Base-by-base conservation (phyloP, 1,140 invertebrate genomes). In the Drosophila prosaltans region DNA sequence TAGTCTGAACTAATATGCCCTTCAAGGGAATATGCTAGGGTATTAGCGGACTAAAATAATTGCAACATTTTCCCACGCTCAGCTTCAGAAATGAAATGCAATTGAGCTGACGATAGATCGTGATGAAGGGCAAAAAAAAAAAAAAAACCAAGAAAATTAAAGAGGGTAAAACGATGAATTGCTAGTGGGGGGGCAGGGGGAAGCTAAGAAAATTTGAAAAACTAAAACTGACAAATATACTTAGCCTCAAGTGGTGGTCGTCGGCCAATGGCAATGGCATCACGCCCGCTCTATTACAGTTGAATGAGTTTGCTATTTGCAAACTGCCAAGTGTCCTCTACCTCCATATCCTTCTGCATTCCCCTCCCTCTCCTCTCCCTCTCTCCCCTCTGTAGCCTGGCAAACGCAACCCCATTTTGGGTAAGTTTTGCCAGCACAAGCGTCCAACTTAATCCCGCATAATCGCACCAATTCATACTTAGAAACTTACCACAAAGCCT, bases 381-480 rank as follows among this genome's bases (percentile, higher is more conserved):
- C 11, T 32, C 7, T 26, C n/a, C 6, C 10, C 8, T 16, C 16
- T 16, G 16, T 16, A 16, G 16, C 16, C 16, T 16, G 16, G 16
- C 16, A 16, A 16, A 16, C 16, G 16, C 57, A 39, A 32, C 36
- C 57, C 57, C 32, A 32, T 30, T 51, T 51, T 51, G 16, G 57
- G 32, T 59, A 59, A 60, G 54, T 36, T 69, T 48, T 54, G 54
- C 30, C 28, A 51, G 45, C 45, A 51, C 45, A 69, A 36, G 40
- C 39, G 39, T 57, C 45, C 54, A 36, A 59, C 70, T 80, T 72
- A 75, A 72, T 72, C 69, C 80, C 68, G 59, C 67, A 74, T 71
- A 74, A 78, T 81, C 70, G 67, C 74, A 69, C 57, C 58, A 81
- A 74, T 81, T 78, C 69, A 71, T 74, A 69, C 63, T 65, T 75